Percentiles rank a stretch among this genome's conserved stretches.
These are phyloP conservation scores for Euclidia mi DNA, from an alignment of 2,888 invertebrate species.

Conservation along the genomic window DNA sequence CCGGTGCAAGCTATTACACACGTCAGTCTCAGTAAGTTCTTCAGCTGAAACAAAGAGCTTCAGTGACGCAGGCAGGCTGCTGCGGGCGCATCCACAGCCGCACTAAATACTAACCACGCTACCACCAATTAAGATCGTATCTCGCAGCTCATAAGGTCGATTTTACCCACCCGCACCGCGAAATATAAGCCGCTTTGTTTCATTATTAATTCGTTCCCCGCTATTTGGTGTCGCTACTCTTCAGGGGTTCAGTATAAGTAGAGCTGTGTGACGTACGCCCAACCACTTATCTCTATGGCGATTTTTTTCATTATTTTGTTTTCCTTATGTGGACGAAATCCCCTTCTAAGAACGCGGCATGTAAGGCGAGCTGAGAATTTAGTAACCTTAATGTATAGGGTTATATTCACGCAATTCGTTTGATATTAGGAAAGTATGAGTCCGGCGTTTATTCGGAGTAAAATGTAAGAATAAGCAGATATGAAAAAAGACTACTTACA, in stretches of 20 bases:
- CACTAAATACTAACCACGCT: conserved; percentile 74
- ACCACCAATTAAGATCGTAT: conserved; percentile 85
- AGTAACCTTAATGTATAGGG: conserved; percentile 3
- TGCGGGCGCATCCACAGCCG: conserved; percentile 73
- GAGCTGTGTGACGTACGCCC: conserved; percentile 74
- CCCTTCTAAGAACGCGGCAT: conserved; percentile 34
- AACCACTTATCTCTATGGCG: conserved; percentile 68
- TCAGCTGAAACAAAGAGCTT: conserved; percentile 88
- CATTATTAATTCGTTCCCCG: conserved; percentile 85
- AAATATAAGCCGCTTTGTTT: conserved; percentile 83
- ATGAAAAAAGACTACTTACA: too few relatives aligned
- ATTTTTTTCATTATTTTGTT: conserved; percentile 60
- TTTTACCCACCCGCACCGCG: conserved; percentile 63
- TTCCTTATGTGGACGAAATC: conserved; percentile 38
- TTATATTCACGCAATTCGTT: not conserved
- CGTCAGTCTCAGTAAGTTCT: conserved; percentile 89
- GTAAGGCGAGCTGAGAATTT: conserved; percentile 16
- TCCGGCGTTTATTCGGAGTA: too few relatives aligned
- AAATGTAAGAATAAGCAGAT: too few relatives aligned
- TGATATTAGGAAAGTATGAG: not conserved
- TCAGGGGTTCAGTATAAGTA: conserved; percentile 78
- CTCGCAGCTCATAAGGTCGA: conserved; percentile 73
- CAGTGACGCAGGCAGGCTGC: conserved; percentile 81
- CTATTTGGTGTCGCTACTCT: conserved; percentile 88
- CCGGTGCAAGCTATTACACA: conserved; percentile 89